Evolutionary conservation across 2,888 invertebrate genomes (phyloP).

Genomic region (Leucoptera coffeella): DNA sequence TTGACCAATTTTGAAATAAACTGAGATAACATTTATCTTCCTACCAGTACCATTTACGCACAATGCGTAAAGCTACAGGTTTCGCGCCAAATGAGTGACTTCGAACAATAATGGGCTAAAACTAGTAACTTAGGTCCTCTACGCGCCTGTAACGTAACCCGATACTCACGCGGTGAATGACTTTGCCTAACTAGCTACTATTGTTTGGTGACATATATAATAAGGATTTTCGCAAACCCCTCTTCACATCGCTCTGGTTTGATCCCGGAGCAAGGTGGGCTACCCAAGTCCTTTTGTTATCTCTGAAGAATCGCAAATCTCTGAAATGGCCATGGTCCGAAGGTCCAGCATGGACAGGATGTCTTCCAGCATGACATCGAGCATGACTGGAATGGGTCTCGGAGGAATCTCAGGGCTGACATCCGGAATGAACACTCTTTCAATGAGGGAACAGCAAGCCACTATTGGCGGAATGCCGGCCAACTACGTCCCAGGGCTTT

Average conservation of each 20-base stretch:
- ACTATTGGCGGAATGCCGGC: constrained; percentile 47
- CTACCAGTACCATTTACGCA: too few relatives aligned
- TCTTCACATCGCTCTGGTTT: constrained; percentile 46
- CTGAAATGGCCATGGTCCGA: constrained; percentile 31
- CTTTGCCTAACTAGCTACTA: too few relatives aligned
- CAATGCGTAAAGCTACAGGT: constrained; percentile 11
- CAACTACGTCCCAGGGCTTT: constrained; percentile 45
- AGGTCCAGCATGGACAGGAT: constrained; percentile 45
- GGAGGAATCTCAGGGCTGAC: constrained; percentile 41
- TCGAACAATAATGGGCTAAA: constrained; percentile 19
- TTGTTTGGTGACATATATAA: too few relatives aligned
- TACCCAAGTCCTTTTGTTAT: constrained; percentile 4
- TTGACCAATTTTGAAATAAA: too few relatives aligned
- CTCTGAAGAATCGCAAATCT: constrained; percentile 9
- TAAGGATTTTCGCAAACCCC: too few relatives aligned
- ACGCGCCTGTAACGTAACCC: constrained; percentile 27
- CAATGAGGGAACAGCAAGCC: constrained; percentile 39
- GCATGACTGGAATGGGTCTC: constrained; percentile 47
- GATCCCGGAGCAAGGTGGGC: constrained; percentile 22
- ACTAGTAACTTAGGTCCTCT: too few relatives aligned
- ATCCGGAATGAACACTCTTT: constrained; percentile 36
- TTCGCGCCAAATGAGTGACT: constrained; percentile 24
- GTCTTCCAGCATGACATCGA: constrained; percentile 48
- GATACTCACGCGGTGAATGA: constrained; percentile 32
- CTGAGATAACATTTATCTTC: too few relatives aligned